Conservation (phyloP, 1,140 invertebrate species). For the Leptinotarsa lineolata region DNA sequence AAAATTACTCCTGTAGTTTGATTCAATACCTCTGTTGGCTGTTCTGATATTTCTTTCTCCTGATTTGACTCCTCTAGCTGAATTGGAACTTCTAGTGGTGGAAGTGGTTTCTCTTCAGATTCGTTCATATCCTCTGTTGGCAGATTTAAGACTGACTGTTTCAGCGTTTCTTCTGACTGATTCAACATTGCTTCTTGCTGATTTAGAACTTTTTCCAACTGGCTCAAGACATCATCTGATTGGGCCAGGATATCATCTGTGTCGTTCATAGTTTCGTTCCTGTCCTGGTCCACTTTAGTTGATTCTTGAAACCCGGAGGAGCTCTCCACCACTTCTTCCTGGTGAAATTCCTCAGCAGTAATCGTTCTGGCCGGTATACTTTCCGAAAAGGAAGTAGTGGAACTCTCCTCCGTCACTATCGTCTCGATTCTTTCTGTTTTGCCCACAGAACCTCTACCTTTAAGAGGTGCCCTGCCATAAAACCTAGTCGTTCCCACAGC, state of each 20-base stretch:
- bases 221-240: not conserved
- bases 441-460: not conserved
- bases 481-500: constrained; percentile 19
- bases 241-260: not conserved
- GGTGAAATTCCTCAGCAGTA: too few species aligned
- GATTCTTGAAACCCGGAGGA: not conserved
- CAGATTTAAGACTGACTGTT: not conserved
- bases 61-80: not conserved
- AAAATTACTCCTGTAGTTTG: not conserved
- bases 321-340: too few species aligned
- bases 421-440: constrained; percentile 13
- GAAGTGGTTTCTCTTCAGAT: not conserved
- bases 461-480: constrained; percentile 14
- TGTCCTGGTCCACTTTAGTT: not conserved
- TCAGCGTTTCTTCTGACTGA: not conserved
- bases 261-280: not conserved
- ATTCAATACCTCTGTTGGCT: not conserved
- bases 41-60: not conserved
- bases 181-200: not conserved
- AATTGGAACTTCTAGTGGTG: not conserved
- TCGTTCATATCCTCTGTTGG: not conserved
- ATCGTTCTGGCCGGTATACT: not conserved
- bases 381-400: not conserved
- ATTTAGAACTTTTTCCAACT: not conserved
- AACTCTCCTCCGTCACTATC: constrained; percentile 13